Percentiles rank a stretch among this genome's conserved stretches.
Evolutionary conservation across 2,113 vertebrate genomes (phyloP).

Genomic region (Aegotheles bennettii): DNA sequence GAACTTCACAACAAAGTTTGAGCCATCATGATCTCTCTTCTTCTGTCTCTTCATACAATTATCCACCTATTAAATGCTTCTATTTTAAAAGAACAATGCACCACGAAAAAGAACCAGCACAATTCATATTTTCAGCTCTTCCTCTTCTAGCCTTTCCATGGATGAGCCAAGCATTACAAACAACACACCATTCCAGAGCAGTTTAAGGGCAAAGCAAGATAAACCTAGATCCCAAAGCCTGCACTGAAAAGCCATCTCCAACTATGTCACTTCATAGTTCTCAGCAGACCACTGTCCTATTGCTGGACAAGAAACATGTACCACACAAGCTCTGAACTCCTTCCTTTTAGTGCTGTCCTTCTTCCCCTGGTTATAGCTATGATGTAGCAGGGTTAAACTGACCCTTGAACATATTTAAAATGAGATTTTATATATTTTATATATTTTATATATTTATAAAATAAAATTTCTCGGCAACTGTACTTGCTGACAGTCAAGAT

Average conservation of each 20-base stretch:
- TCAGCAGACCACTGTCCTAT: not conserved
- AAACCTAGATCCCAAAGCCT: not conserved
- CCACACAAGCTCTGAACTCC: not conserved
- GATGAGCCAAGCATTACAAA: not conserved
- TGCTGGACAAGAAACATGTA: not conserved
- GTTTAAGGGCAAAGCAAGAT: not conserved
- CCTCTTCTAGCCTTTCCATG: not conserved
- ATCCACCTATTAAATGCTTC: not conserved
- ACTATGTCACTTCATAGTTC: not conserved
- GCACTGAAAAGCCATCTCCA: not conserved
- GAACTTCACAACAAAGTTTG: not conserved
- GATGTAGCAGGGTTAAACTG: not conserved
- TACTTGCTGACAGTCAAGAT: not conserved
- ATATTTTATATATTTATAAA: too few species aligned
- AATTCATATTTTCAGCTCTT: not conserved
- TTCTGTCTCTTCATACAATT: not conserved
- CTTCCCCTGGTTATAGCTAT: not conserved
- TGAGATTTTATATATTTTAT: too few species aligned
- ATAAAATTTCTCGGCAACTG: not conserved
- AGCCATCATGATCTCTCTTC: not conserved
- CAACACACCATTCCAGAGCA: not conserved
- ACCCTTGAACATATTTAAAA: not conserved
- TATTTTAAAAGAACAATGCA: not conserved
- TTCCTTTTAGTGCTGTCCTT: not conserved
- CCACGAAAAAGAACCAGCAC: not conserved